A percentile compares a stretch with the other conserved stretches of the same genome.
Conservation (phyloP, 2,888 invertebrate genomes). For the Epistrophe grossulariae region DNA sequence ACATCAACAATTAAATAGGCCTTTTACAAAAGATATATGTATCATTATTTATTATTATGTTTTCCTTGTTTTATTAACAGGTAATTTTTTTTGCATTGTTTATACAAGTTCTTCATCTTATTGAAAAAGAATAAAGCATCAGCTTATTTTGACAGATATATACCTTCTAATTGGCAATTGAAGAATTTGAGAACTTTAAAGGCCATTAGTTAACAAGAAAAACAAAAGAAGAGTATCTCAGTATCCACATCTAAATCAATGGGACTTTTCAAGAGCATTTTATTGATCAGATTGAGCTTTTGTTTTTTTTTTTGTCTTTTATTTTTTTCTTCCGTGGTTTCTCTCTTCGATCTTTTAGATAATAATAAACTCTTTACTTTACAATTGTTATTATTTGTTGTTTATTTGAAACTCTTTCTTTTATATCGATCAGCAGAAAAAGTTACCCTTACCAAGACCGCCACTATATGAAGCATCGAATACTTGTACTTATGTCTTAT, state of each 20-base stretch:
- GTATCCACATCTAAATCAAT: conserved; percentile 3
- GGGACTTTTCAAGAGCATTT: conserved; percentile 5
- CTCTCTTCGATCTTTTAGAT: conserved; percentile 30
- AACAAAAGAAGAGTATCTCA: conserved; percentile 8
- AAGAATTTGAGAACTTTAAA: not conserved
- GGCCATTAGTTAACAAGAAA: not conserved
- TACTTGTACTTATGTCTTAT: too few relatives aligned
- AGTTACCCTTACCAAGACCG: conserved; percentile 17
- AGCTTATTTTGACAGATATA: not conserved
- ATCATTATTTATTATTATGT: not conserved
- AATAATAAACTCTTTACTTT: conserved; percentile 29
- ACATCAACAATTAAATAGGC: not conserved
- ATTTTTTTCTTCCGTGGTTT: conserved; percentile 32
- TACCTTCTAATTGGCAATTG: not conserved
- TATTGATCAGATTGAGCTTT: conserved; percentile 37
- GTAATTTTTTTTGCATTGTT: not conserved
- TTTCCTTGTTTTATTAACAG: not conserved
- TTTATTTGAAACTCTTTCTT: conserved; percentile 2
- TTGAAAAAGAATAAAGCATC: not conserved
- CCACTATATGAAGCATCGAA: not conserved
- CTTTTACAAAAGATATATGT: not conserved
- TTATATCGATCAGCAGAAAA: not conserved
- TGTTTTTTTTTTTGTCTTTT: not conserved
- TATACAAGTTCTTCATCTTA: not conserved
- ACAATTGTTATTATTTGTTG: conserved; percentile 1